Evolutionary conservation across 2,888 invertebrate genomes (phyloP), one percentile per base, ranked within the genome.

Genomic region (Lingula anatina): DNA sequence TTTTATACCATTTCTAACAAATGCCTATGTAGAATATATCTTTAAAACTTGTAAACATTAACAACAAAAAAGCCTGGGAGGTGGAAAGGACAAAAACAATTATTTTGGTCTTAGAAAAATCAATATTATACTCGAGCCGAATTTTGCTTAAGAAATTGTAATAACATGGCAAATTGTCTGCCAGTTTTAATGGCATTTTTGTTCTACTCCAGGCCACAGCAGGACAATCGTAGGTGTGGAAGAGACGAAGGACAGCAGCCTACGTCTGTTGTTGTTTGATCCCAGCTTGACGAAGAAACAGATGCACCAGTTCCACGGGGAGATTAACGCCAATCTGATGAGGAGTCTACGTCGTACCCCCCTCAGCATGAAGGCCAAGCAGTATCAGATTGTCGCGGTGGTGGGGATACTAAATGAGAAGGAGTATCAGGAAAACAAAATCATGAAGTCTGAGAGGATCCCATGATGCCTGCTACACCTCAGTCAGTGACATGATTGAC

Each of bases 151-250:
- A 31, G 15, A 12, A 31, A 31, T 31, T 31, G 15, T 12, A 31
- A 31, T 31, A 31, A 31, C 9, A 31, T 31, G 9, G 15, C 31
- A 31, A 31, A 12, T 31, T 31, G 31, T 31, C 9, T 31, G 31
- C 9, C 31, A 31, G 9, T 9, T 31, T 31, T 31, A 31, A 9
- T n/a, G n/a, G n/a, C n/a, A n/a, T n/a, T n/a, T n/a, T n/a, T n/a
- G n/a, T n/a, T n/a, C n/a, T n/a, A 31, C 26, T 37, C 7, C 46
- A 70, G 70, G 70, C 28, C 92, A 93, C 72, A 91, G 90, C 59
- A 82, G 91, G 63, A 91, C 91, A 39, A 89, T 92, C 73, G 86
- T 92, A 78, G 92, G 92, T 1, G 86, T 90, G 44, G 92, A 92
- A 75, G 85, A 85, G 64, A 81, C 87, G 57, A 80, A 82, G 59